Base-by-base conservation (phyloP, 2,797 vertebrate species). In the Huso huso region DNA sequence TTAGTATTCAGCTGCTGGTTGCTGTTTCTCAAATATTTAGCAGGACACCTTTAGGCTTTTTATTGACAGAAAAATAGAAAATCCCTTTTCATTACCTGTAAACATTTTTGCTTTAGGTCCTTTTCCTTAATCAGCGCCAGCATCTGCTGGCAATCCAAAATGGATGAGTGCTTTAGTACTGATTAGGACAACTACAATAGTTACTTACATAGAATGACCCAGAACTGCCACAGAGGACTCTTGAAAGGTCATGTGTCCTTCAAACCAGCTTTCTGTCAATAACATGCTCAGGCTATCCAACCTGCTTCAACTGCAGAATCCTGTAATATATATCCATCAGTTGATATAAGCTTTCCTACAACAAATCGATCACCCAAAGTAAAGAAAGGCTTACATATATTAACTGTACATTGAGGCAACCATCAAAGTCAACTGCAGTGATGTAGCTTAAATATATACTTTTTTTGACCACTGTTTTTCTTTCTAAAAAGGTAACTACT, bases 311-410 rank as follows among this genome's bases (percentile, higher is more conserved):
- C 15, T 37, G 3, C 50, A 68, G 49, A 49, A 8, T 11, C 49
- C 69, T 64, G 57, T 66, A 73, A 78, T 73, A 77, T 73, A 71
- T 73, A 73, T 84, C 71, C 68, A 64, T 77, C 18, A 70, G 75
- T 78, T 87, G 73, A 72, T 74, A 78, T 81, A 76, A 85, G 68
- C 49, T 72, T 77, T 59, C 67, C 10, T 67, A 68, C 62, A 71
- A 51, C 50, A 69, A 79, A 87, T 90, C 84, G 78, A 77, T 86
- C 86, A 76, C 73, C 75, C 67, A 69, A 63, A 78, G 75, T 68
- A 66, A 79, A 75, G 75, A 71, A 74, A 72, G 73, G 77, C 75
- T 79, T 79, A 74, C 75, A 69, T 68, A 70, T 75, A 76, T 80
- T 80, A 82, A 82, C 78, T 86, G 50, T 48, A 66, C 51, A 66